Evolutionary conservation across 2,888 invertebrate genomes (phyloP).

Genomic region (Lysandra coridon): DNA sequence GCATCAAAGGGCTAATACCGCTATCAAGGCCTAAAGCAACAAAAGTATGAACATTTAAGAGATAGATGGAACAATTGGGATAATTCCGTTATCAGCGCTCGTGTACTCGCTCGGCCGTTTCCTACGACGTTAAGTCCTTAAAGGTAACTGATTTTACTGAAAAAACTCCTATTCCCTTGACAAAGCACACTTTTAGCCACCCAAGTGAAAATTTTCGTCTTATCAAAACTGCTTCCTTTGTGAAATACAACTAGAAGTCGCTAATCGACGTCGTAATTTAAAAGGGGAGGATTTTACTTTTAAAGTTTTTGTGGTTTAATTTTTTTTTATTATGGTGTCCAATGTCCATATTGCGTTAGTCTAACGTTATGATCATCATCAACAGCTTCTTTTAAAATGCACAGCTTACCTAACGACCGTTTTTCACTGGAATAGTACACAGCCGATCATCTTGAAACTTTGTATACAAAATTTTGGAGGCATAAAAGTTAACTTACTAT

Average conservation of each 20-base stretch:
- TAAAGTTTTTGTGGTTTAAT: not conserved
- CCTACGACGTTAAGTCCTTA: conserved; percentile 74
- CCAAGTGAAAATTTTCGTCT: conserved; percentile 61
- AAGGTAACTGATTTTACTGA: conserved; percentile 73
- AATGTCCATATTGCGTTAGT: not conserved
- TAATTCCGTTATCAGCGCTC: conserved; percentile 84
- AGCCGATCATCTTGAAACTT: no score
- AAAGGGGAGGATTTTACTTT: conserved; percentile 18
- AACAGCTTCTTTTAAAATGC: not conserved
- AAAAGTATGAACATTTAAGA: conserved; percentile 82
- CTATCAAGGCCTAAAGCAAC: conserved; percentile 55
- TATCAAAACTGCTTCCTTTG: conserved; percentile 33
- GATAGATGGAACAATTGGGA: conserved; percentile 83
- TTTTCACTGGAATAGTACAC: no score
- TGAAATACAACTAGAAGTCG: conserved; percentile 32
- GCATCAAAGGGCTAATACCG: conserved; percentile 14
- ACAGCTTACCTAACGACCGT: not conserved
- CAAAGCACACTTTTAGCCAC: conserved; percentile 67
- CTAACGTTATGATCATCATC: not conserved
- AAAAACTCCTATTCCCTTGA: conserved; percentile 72
- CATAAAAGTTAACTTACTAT: no score
- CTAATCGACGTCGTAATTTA: conserved; percentile 26
- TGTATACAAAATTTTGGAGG: no score
- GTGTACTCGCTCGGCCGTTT: conserved; percentile 75
- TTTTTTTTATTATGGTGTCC: not conserved